Base-by-base conservation (phyloP, 1,140 invertebrate genomes). In the Drosophila takahashii region DNA sequence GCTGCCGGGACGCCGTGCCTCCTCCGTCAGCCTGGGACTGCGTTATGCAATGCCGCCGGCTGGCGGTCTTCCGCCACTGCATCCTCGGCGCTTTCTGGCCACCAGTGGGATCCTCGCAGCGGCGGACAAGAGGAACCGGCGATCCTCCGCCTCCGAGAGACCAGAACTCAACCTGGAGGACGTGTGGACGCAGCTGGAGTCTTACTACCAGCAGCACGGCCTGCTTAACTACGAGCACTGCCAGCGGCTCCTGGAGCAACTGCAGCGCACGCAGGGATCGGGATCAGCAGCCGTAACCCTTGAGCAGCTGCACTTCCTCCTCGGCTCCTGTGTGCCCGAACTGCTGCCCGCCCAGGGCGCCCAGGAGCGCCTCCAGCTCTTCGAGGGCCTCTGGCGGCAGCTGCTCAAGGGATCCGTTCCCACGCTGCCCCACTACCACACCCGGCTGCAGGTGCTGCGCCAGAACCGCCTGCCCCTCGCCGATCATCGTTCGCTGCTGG, bases 301-400 rank as follows among this genome's bases (percentile, higher is more conserved):
- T 0, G 64, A 52, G 1, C 81, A 92, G 18, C 41, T 78, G 44
- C 75, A 90, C 45, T 92, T 92, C 18, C 58, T 92, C 2, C 50
- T 92, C 2, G 76, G 76, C 2, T 51, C 79, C 3, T 91, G 90
- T 53, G 90, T 90, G 32, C 81, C 83, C 2, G 74, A 87, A 7
- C 15, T 87, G 10, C 41, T 92, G 45, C 90, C 90, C 1, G 66
- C 83, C 0, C 70, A 71, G 26, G 77, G 44, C n/a, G 57, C 48
- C 4, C 56, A 42, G 7, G 64, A 81, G 18, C 77, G 90, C 0
- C 34, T 80, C 16, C 16, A 37, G n/a, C 47, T 90, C 6, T 92
- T 85, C 16, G 52, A 67, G 15, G 56, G 71, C 16, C 27, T 92
- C 0, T 92, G 91, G 91, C 3, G 44, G 1, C 79, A 89, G 44